Conservation (phyloP, 2,888 invertebrate genomes). For the Glaucopsyche alexis region DNA sequence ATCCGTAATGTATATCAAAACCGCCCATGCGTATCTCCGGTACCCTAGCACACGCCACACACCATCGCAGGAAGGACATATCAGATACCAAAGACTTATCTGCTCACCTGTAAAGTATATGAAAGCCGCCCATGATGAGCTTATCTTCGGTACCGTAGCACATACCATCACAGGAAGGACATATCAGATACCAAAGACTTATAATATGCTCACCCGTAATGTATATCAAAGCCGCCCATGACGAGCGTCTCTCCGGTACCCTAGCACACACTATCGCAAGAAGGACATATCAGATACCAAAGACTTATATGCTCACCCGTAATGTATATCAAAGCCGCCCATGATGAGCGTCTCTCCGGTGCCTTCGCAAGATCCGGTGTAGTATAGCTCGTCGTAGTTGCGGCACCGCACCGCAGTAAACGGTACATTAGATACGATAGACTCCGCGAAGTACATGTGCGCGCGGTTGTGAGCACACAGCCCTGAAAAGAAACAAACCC, state of each 20-base stretch:
- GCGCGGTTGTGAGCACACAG: slow-evolving; percentile 77
- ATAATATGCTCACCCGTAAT: slow-evolving; percentile 44
- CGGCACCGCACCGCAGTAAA: slow-evolving; percentile 72
- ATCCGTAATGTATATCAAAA: slow-evolving; percentile 42
- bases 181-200: no score
- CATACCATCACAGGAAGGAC: no score
- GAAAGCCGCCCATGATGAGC: no score
- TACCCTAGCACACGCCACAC: no score
- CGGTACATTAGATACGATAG: slow-evolving; percentile 65
- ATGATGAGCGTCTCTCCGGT: slow-evolving; percentile 74
- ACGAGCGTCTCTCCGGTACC: no score
- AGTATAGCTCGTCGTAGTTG: slow-evolving; percentile 69
- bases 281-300: no score
- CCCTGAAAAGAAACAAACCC: slow-evolving; percentile 49
- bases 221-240: no score
- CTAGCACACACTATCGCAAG: no score
- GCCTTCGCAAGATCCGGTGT: slow-evolving; percentile 64
- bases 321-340: slow-evolving; percentile 76
- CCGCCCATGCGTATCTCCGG: no score
- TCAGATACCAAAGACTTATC: no score
- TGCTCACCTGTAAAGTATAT: slow-evolving; percentile 60
- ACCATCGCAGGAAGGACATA: no score
- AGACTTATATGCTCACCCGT: slow-evolving; percentile 53
- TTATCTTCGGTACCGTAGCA: no score
- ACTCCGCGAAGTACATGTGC: slow-evolving; percentile 77